phyloP scores from a whole-genome alignment of 2,888 invertebrate species.

The Pantelozetes paolii region DNA sequence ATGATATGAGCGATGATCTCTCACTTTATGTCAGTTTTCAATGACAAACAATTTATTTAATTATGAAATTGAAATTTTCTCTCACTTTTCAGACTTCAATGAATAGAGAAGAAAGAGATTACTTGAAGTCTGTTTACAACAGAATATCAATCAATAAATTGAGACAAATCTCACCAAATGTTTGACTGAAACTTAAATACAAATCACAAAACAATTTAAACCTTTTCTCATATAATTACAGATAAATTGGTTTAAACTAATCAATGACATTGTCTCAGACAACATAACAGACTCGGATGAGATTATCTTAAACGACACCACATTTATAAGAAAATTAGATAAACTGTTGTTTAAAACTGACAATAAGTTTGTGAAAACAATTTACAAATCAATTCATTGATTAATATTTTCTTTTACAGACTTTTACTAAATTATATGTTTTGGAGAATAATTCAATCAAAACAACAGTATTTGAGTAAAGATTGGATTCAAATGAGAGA shows the following conservation, averaged over 20 bases:
- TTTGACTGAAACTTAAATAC: constrained; percentile 51
- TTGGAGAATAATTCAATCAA: constrained; percentile 69
- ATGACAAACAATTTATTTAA: neutral
- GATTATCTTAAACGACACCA: constrained; percentile 66
- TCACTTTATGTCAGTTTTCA: constrained; percentile 2
- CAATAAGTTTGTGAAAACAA: neutral
- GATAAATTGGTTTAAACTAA: constrained; percentile 61
- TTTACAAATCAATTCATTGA: neutral
- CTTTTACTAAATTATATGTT: constrained; percentile 81
- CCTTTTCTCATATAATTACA: neutral
- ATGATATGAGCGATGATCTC: neutral
- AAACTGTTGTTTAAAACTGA: neutral
- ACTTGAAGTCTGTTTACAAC: constrained; percentile 82
- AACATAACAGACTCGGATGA: constrained; percentile 62
- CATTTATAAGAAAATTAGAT: constrained; percentile 5
- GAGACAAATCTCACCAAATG: constrained; percentile 60
- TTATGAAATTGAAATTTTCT: neutral
- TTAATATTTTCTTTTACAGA: neutral
- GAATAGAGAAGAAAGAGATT: constrained; percentile 81
- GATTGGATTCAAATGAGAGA: constrained; percentile 66
- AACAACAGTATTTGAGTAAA: constrained; percentile 43
- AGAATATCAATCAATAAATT: constrained; percentile 77
- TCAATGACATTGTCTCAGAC: constrained; percentile 68
- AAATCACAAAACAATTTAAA: too few species aligned
- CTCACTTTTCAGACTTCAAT: constrained; percentile 57